A percentile compares a stretch with the other conserved stretches of the same genome.
These are phyloP conservation scores for Chromoteleia sp. DNA, from an alignment of 2,888 invertebrate genomes.

Conservation along the genomic window DNA sequence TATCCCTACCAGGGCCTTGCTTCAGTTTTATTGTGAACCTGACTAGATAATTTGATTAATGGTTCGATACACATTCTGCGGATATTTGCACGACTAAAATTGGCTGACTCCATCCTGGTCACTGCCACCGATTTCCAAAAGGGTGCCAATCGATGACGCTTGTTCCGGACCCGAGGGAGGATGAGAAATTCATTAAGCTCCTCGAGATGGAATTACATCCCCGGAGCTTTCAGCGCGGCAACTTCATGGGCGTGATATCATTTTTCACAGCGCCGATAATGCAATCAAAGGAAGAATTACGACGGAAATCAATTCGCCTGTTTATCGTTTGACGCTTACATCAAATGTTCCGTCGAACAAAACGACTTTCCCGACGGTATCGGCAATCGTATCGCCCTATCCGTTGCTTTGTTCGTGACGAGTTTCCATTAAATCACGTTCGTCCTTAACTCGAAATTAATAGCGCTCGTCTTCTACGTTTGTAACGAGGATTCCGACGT, in stretches of 20 bases:
- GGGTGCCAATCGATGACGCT: conserved; percentile 54
- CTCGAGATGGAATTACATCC: conserved; percentile 56
- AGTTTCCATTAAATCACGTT: conserved; percentile 30
- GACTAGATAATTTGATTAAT: too few species aligned
- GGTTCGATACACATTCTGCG: too few species aligned
- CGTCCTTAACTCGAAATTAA: conserved; percentile 74
- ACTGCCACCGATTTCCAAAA: conserved; percentile 43
- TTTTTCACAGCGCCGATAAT: conserved; percentile 37
- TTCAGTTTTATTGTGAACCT: too few species aligned
- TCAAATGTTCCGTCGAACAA: too few species aligned
- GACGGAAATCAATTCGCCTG: conserved; percentile 24
- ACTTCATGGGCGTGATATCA: conserved; percentile 41
- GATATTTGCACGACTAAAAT: too few species aligned
- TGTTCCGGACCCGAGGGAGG: conserved; percentile 24
- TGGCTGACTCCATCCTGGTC: conserved; percentile 15
- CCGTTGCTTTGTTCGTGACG: conserved; percentile 12
- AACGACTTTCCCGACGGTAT: background rate
- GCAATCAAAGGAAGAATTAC: conserved; percentile 40
- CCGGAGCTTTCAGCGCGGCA: conserved; percentile 24
- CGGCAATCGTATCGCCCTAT: background rate
- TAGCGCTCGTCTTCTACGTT: conserved; percentile 73
- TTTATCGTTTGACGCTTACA: conserved; percentile 4
- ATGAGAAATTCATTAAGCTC: conserved; percentile 61
- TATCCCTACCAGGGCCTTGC: too few species aligned
- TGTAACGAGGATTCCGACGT: background rate